Base-by-base conservation (phyloP, 2,113 vertebrate genomes). In the Caranx ignobilis region DNA sequence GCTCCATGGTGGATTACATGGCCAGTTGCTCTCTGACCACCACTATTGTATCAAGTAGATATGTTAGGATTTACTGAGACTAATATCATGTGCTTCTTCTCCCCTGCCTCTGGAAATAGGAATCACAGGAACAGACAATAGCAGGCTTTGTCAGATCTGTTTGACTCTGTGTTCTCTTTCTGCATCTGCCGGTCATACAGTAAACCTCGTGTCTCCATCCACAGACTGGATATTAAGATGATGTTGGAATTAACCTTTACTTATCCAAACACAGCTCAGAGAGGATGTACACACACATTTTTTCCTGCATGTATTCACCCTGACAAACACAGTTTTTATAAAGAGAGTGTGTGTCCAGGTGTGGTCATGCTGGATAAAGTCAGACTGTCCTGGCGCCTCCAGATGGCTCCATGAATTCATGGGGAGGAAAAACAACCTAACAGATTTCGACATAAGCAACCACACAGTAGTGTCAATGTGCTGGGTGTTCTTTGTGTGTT, bases 71-170 rank as follows among this genome's bases (percentile, higher is more conserved):
- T 80, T 81, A 66, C 60, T 65, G 26, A 50, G 62, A 43, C 71
- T 74, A 35, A 41, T 35, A 81, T 84, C 91, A 91, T 90, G 91
- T 86, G 90, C 76, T 88, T 55, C 41, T 68, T 54, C 59, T 82
- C 18, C 54, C 35, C 52, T 64, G 80, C 79, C 68, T 75, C 72
- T 75, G 56, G 79, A 77, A 84, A 84, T 35, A 5, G 37, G 76
- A 78, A 79, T 82, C 61, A 57, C 63, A 57, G 78, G 75, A 74
- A 37, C n/a, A 41, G 68, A 88, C 82, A 90, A 77, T 65, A 56
- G 70, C 26, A 5, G n/a, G 55, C 87, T 87, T 92, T 90, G 86
- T 92, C 45, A 35, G 66, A 67, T 76, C 45, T 47, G 67, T 78
- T 61, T 57, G 32, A 52, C 54, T 78, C 32, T 16, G 57, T 69